These are phyloP conservation scores for Tamias sibiricus DNA, from an alignment of 2,113 vertebrate genomes.

Conservation along the genomic window DNA sequence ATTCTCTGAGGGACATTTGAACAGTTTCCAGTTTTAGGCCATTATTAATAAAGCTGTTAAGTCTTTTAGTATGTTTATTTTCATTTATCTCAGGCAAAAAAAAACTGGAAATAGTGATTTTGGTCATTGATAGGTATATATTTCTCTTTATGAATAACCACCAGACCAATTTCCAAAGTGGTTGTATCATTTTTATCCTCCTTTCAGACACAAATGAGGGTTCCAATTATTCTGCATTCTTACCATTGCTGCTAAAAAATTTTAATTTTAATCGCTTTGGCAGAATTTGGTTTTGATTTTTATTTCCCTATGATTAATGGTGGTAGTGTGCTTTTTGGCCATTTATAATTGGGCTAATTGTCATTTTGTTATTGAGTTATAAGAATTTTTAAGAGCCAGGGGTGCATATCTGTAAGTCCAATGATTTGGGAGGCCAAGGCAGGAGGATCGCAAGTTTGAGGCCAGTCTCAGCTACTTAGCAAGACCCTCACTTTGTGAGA, in stretches of 20 bases:
- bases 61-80: background rate
- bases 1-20: background rate
- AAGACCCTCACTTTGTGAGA: too few relatives aligned
- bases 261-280: background rate
- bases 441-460: too few relatives aligned
- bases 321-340: background rate
- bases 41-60: background rate
- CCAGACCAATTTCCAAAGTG: slow-evolving; percentile 4
- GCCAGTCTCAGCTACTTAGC: too few relatives aligned
- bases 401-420: too few relatives aligned
- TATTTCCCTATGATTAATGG: background rate
- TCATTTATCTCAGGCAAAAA: slow-evolving; percentile 16
- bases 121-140: background rate
- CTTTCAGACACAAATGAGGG: background rate
- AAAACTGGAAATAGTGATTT: background rate
- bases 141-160: slow-evolving; percentile 23
- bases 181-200: background rate
- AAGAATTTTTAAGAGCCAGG: background rate
- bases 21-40: background rate
- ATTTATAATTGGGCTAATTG: background rate
- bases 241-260: background rate
- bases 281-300: background rate
- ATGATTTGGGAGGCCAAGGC: too few relatives aligned
- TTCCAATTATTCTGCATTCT: background rate
- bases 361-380: slow-evolving; percentile 35